phyloP scores from a whole-genome alignment of 2,888 invertebrate species.

The Orthonevra nobilis region DNA sequence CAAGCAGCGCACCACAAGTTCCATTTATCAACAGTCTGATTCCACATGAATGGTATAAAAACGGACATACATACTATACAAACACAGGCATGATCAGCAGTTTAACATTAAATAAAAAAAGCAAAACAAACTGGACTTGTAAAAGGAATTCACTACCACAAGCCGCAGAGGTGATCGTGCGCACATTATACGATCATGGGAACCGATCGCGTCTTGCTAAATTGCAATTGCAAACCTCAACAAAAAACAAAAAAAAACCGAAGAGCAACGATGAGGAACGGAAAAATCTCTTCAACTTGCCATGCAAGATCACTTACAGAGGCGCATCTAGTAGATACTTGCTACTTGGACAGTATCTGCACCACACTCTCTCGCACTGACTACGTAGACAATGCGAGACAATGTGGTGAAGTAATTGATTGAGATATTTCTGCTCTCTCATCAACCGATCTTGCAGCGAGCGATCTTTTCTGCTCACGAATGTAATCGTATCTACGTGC shows the following conservation, averaged over 20 bases:
- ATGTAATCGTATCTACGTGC: neutral
- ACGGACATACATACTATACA: neutral
- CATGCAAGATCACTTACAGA: slow-evolving; percentile 36
- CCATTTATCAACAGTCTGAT: slow-evolving; percentile 48
- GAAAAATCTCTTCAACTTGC: slow-evolving; percentile 11
- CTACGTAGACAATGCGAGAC: slow-evolving; percentile 43
- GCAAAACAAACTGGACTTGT: slow-evolving; percentile 49
- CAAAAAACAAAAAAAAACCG: neutral
- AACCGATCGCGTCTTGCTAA: slow-evolving; percentile 41
- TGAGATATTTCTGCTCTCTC: slow-evolving; percentile 70
- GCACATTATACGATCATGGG: slow-evolving; percentile 61
- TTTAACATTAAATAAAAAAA: too few relatives aligned
- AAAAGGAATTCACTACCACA: slow-evolving; percentile 44
- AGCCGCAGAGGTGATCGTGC: slow-evolving; percentile 46
- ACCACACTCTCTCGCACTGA: slow-evolving; percentile 8
- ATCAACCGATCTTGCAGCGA: slow-evolving; percentile 23
- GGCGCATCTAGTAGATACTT: slow-evolving; percentile 39
- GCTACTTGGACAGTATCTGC: slow-evolving; percentile 30
- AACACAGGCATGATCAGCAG: neutral
- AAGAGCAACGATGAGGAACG: neutral
- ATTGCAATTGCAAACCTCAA: too few relatives aligned
- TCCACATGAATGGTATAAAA: slow-evolving; percentile 49
- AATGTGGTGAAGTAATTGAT: slow-evolving; percentile 71
- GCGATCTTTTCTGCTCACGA: neutral
- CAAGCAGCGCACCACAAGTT: slow-evolving; percentile 22